Conservation (phyloP, 1,140 invertebrate species). For the Tetragonula clypearis region DNA sequence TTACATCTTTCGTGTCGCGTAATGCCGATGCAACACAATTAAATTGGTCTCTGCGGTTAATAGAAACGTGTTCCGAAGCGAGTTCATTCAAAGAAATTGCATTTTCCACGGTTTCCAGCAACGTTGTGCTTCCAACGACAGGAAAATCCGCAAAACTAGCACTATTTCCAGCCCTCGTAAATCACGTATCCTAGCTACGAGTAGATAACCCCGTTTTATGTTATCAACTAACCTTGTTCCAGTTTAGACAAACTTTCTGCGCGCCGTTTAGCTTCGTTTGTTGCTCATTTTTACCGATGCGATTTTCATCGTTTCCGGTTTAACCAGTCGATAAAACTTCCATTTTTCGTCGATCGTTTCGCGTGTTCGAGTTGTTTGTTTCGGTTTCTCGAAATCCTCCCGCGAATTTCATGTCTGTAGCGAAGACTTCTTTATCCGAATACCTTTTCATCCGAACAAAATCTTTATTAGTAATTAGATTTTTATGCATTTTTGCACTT, state of each 20-base stretch:
- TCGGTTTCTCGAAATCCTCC: background rate
- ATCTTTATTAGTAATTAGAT: too few species aligned
- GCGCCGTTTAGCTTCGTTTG: background rate
- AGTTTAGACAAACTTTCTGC: slow-evolving; percentile 20
- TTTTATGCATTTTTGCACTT: too few species aligned
- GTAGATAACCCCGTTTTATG: slow-evolving; percentile 41
- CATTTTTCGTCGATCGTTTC: background rate
- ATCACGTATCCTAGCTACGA: slow-evolving; percentile 27
- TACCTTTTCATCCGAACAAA: too few species aligned
- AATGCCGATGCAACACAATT: background rate
- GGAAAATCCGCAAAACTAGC: background rate
- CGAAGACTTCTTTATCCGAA: too few species aligned
- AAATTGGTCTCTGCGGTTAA: background rate
- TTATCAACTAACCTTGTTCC: slow-evolving; percentile 49
- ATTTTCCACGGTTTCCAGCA: background rate
- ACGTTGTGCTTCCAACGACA: background rate
- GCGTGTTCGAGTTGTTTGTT: background rate
- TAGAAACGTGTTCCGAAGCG: background rate
- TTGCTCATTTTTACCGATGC: slow-evolving; percentile 6
- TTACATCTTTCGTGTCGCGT: background rate
- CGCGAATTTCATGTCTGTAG: too few species aligned
- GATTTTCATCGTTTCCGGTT: background rate
- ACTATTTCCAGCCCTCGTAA: slow-evolving; percentile 18
- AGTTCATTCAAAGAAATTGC: background rate
- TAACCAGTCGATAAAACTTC: background rate